Conservation (phyloP, 2,888 invertebrate genomes). For the Eugnorisma glareosa region DNA sequence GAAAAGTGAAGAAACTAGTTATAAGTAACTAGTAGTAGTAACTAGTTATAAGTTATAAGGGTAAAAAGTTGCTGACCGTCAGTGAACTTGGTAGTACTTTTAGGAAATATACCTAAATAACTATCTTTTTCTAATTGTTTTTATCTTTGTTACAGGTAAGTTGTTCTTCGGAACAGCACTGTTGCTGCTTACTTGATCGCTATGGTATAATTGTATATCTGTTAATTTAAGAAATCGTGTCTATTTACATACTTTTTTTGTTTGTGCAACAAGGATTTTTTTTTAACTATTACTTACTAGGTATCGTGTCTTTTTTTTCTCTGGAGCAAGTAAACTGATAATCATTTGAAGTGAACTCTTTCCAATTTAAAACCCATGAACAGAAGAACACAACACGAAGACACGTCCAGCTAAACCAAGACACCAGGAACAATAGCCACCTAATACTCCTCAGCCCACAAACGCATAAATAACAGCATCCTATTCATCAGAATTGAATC, state of each 20-base stretch:
- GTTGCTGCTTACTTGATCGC: background rate
- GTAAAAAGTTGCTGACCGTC: no score
- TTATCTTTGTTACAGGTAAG: slow-evolving; percentile 64
- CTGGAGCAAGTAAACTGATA: background rate
- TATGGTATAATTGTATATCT: background rate
- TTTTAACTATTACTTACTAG: background rate
- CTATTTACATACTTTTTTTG: background rate
- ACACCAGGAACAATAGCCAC: slow-evolving; percentile 51
- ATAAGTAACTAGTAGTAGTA: no score
- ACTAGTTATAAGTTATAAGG: no score
- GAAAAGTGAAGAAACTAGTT: no score
- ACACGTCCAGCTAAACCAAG: slow-evolving; percentile 28
- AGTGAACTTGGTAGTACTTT: no score
- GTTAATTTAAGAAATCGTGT: background rate
- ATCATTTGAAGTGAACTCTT: background rate
- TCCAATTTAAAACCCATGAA: background rate
- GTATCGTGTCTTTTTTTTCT: background rate
- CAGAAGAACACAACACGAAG: background rate
- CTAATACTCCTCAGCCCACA: slow-evolving; percentile 44
- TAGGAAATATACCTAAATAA: background rate
- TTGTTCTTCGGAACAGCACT: background rate
- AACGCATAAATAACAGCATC: slow-evolving; percentile 69
- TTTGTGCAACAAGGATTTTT: background rate
- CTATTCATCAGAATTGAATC: slow-evolving; percentile 79
- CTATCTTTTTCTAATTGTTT: background rate